A percentile compares a stretch with the other conserved stretches of the same genome.
Conservation (phyloP, 2,888 invertebrate species). For the Nesidiocoris tenuis region DNA sequence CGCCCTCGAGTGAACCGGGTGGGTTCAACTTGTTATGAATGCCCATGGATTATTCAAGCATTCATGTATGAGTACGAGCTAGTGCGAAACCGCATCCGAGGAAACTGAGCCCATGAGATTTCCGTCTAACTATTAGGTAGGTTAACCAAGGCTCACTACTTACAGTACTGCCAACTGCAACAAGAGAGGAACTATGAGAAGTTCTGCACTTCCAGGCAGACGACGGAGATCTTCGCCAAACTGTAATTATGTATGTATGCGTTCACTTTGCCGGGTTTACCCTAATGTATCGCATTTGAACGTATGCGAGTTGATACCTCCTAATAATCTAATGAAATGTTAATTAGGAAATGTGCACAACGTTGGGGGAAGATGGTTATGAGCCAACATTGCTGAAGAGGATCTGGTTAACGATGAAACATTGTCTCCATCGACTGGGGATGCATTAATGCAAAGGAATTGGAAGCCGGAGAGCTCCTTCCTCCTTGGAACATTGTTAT, state of each 20-base stretch:
- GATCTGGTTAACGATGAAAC: not conserved
- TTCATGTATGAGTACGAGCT: not conserved
- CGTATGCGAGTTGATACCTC: conserved; percentile 33
- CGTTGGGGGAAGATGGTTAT: not conserved
- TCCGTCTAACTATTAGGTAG: not conserved
- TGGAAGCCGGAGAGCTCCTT: not conserved
- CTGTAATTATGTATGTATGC: not conserved
- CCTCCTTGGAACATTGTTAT: too few relatives aligned
- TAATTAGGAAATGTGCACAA: conserved; percentile 15
- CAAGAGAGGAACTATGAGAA: not conserved
- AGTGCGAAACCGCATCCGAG: not conserved
- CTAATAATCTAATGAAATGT: conserved; percentile 39
- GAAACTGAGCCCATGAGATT: not conserved
- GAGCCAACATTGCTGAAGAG: not conserved
- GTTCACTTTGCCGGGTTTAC: not conserved
- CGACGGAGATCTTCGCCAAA: not conserved
- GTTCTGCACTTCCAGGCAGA: not conserved
- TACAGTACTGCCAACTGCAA: not conserved
- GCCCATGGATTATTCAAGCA: not conserved
- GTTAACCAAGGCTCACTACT: not conserved
- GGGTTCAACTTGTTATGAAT: too few relatives aligned
- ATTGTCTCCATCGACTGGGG: not conserved
- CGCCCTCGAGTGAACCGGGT: too few relatives aligned
- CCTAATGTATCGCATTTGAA: conserved; percentile 29
- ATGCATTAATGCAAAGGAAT: not conserved